A percentile compares a stretch with the other conserved stretches of the same genome.
phyloP scores from a whole-genome alignment of 30 jellyfish, hydroid and myxozoan species.

The Hydra vulgaris region DNA sequence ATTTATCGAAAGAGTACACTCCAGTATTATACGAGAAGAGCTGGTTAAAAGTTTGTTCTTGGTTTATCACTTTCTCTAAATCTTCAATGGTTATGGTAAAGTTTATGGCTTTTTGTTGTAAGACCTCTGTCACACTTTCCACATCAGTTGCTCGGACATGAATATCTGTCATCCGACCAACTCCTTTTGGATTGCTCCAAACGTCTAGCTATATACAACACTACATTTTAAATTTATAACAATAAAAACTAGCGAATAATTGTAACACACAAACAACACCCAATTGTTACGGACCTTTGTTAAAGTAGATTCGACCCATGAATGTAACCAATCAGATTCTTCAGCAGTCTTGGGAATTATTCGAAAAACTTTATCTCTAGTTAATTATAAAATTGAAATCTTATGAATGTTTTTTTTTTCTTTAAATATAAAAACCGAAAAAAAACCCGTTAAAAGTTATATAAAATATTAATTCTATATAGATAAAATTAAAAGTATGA shows the following conservation, averaged over 20 bases:
- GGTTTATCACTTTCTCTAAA: constrained; percentile 60
- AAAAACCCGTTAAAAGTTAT: no score
- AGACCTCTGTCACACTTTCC: constrained; percentile 22
- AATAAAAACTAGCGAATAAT: no score
- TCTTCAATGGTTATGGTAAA: constrained; percentile 41
- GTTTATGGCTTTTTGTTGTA: constrained; percentile 41
- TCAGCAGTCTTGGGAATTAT: constrained; percentile 31
- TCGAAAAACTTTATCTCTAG: constrained; percentile 59
- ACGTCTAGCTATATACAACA: constrained; percentile 51
- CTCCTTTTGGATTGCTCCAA: constrained; percentile 69
- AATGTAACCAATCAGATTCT: constrained; percentile 28
- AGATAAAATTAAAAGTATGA: not conserved
- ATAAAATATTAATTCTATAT: no score
- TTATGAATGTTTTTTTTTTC: not conserved
- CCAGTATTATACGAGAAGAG: constrained; percentile 36
- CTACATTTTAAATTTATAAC: not conserved
- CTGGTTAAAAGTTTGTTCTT: constrained; percentile 29
- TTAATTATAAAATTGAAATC: not conserved
- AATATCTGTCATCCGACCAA: constrained; percentile 52
- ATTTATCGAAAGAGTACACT: constrained; percentile 39
- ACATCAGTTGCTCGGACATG: constrained; percentile 34
- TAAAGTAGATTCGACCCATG: constrained; percentile 12
- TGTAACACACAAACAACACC: not conserved
- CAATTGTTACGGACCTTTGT: not conserved
- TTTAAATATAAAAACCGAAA: no score